Evolutionary conservation across 2,797 vertebrate species (phyloP).

Genomic region (Arctocebus calabarensis): DNA sequence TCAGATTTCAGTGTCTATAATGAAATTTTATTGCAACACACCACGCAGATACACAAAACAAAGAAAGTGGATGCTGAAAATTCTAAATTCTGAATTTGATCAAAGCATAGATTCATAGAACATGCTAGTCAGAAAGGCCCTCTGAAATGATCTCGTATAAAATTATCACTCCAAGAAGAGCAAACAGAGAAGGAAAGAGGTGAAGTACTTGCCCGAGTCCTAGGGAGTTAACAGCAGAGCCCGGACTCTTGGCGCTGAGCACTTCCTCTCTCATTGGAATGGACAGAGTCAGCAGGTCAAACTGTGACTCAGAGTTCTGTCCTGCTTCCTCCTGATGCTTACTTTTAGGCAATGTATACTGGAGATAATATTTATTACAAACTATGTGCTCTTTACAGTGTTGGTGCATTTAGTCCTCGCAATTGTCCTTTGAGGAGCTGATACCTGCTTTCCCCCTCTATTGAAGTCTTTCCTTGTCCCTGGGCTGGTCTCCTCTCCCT

Average conservation of each 20-base stretch:
- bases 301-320: background rate
- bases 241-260: background rate
- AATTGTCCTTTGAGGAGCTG: background rate
- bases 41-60: background rate
- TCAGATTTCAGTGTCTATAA: constrained; percentile 37
- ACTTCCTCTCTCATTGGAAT: background rate
- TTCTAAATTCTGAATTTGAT: constrained; percentile 27
- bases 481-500: no score
- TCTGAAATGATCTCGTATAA: background rate
- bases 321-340: background rate
- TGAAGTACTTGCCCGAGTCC: background rate
- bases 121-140: background rate
- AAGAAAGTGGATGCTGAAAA: background rate
- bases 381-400: background rate
- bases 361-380: background rate
- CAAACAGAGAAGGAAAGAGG: background rate
- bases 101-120: background rate
- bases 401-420: background rate
- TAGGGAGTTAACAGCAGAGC: background rate
- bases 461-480: no score
- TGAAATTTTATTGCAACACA: constrained; percentile 23
- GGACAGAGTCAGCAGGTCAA: background rate
- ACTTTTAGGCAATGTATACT: background rate
- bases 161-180: background rate
- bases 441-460: no score